Conservation (phyloP, 2,797 vertebrate genomes). For the Ispidina picta region DNA sequence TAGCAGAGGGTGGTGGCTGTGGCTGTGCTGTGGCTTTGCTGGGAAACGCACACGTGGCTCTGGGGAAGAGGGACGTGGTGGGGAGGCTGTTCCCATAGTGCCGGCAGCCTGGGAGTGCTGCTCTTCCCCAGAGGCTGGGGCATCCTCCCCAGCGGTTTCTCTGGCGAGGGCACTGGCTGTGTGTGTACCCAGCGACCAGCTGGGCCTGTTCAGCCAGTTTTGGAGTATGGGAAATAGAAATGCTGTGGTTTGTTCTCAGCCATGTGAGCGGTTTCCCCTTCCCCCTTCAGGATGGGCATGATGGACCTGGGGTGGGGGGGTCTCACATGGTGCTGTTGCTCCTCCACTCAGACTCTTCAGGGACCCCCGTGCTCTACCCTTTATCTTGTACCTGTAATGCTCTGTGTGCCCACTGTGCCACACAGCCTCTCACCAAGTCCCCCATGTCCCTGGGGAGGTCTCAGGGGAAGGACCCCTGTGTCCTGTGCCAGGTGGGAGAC, state of each 20-base stretch:
- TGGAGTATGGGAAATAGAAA: slow-evolving; percentile 31
- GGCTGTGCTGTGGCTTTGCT: neutral
- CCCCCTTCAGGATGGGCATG: neutral
- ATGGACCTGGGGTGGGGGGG: neutral
- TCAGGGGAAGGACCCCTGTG: neutral
- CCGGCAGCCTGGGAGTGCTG: neutral
- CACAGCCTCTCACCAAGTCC: neutral
- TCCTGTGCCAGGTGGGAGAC: neutral
- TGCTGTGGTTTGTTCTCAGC: neutral
- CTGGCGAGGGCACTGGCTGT: neutral
- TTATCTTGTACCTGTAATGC: neutral
- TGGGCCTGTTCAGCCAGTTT: slow-evolving; percentile 38
- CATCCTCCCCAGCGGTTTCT: neutral
- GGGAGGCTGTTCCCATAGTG: neutral
- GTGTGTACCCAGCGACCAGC: slow-evolving; percentile 25
- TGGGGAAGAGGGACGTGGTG: neutral
- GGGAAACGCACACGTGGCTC: neutral
- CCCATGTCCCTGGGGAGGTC: accelerated
- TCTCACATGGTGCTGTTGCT: neutral
- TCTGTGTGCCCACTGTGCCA: accelerated
- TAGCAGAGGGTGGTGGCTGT: accelerated
- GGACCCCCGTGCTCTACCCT: neutral
- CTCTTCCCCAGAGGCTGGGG: neutral
- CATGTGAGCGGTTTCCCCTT: neutral
- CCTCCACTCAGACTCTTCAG: neutral